Evolutionary conservation across 2,888 invertebrate genomes (phyloP).

Genomic region (Pristionchus fissidentatus): DNA sequence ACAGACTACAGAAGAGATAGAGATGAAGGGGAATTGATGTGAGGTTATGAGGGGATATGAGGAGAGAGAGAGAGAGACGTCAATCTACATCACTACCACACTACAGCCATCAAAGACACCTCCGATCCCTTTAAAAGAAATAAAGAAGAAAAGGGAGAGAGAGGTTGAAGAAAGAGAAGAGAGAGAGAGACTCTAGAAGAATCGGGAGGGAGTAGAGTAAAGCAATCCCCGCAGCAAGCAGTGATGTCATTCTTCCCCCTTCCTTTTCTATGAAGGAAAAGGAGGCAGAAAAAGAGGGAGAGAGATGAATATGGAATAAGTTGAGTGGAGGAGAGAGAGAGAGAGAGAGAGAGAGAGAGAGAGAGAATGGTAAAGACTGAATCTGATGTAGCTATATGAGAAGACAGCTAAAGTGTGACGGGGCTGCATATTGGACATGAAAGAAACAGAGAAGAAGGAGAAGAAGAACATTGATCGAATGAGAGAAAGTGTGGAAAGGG

Average conservation of each 20-base stretch:
- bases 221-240: background rate
- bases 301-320: no score
- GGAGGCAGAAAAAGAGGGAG: background rate
- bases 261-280: conserved; percentile 1
- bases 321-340: background rate
- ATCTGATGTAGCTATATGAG: background rate
- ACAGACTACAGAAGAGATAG: conserved; percentile 3
- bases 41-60: background rate
- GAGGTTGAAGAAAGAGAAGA: background rate
- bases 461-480: no score
- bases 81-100: background rate
- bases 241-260: conserved; percentile 8
- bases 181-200: background rate
- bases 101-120: background rate
- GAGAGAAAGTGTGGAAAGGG: no score
- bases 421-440: no score
- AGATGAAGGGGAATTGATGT: background rate
- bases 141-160: background rate
- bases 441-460: no score
- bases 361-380: background rate
- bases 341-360: background rate
- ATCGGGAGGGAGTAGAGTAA: background rate
- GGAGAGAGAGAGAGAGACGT: background rate
- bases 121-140: background rate
- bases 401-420: background rate